Conservation (phyloP, 2,113 vertebrate genomes). For the pig (Sus scrofa) region DNA sequence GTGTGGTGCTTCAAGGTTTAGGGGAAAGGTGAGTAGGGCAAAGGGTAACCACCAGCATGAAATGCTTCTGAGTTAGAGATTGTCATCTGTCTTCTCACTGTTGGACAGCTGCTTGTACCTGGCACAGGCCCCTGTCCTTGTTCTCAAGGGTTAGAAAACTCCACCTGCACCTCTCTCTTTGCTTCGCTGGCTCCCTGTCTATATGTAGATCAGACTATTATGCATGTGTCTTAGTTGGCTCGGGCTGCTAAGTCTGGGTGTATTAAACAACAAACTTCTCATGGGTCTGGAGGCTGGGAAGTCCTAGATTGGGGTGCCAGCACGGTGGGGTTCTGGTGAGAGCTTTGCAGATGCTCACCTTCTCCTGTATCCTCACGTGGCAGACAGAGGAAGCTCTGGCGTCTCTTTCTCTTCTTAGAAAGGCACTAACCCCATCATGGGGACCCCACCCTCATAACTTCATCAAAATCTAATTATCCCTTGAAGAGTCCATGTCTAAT, state of each 20-base stretch:
- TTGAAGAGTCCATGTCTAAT: background rate
- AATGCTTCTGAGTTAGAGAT: background rate
- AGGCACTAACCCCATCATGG: background rate
- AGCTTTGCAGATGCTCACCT: background rate
- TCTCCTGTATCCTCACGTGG: background rate
- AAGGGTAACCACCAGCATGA: background rate
- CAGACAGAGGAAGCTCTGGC: background rate
- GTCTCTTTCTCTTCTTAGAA: background rate
- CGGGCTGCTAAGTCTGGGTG: background rate
- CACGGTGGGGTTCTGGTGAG: background rate
- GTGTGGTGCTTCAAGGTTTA: background rate
- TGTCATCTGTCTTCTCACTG: background rate
- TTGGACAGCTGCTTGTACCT: background rate
- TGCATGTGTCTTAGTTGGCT: background rate
- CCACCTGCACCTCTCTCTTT: background rate
- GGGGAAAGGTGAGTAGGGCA: background rate
- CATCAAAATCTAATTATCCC: too few relatives aligned
- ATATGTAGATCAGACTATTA: background rate
- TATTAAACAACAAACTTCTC: background rate
- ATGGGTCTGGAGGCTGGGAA: background rate
- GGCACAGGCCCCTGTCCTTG: background rate
- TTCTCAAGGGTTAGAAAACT: background rate
- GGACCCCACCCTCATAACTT: background rate
- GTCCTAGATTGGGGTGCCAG: background rate
- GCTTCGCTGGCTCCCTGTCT: background rate